Evolutionary conservation across 2,888 invertebrate species (phyloP).

Genomic region (Mamestra brassicae): DNA sequence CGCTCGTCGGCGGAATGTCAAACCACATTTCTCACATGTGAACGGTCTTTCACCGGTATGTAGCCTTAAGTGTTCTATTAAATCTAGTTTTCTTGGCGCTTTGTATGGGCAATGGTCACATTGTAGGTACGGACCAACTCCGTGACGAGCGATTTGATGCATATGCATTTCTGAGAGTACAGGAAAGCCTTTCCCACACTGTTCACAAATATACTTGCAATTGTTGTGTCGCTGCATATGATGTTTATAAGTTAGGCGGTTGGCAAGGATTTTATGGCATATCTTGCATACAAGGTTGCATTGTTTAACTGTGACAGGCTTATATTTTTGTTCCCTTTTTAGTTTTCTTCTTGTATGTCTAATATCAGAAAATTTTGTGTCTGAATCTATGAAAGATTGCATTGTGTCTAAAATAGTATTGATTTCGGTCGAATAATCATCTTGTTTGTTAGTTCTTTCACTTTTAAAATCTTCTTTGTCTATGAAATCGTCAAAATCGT

Average conservation of each 20-base stretch:
- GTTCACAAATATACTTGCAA: slow-evolving; percentile 83
- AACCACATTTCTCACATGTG: slow-evolving; percentile 85
- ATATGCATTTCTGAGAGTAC: slow-evolving; percentile 74
- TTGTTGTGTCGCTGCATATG: slow-evolving; percentile 84
- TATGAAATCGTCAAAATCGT: slow-evolving; percentile 48
- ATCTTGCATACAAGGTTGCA: slow-evolving; percentile 75
- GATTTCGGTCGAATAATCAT: slow-evolving; percentile 26
- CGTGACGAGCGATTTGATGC: slow-evolving; percentile 80
- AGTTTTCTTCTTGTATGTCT: slow-evolving; percentile 22
- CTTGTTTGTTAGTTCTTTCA: not conserved
- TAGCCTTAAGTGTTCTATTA: slow-evolving; percentile 82
- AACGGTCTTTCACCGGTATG: slow-evolving; percentile 86
- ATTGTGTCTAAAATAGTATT: slow-evolving; percentile 57
- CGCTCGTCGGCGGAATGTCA: slow-evolving; percentile 82
- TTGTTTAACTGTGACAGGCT: not conserved
- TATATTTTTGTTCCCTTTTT: slow-evolving; percentile 21
- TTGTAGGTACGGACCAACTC: slow-evolving; percentile 77
- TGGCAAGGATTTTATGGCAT: slow-evolving; percentile 79
- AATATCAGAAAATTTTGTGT: slow-evolving; percentile 3
- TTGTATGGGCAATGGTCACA: slow-evolving; percentile 83
- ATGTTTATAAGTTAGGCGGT: slow-evolving; percentile 75
- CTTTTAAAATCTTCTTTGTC: slow-evolving; percentile 37
- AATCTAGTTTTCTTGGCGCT: slow-evolving; percentile 76
- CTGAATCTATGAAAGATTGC: slow-evolving; percentile 47
- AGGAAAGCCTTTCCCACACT: slow-evolving; percentile 83